phyloP scores from a whole-genome alignment of 64 coral and sea anemone genomes.

The Trachythela sp. region DNA sequence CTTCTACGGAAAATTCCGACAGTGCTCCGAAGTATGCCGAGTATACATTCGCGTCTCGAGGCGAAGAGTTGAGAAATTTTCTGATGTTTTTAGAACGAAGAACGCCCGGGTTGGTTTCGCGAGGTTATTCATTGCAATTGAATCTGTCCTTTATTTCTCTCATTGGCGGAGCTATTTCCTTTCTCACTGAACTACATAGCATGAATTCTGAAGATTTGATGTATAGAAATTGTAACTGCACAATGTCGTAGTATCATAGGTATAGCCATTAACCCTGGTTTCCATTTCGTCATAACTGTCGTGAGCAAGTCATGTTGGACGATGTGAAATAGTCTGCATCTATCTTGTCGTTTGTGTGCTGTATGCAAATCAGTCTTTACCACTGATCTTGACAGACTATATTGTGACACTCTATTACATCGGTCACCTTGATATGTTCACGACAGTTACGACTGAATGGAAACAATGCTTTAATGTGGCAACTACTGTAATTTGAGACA shows the following conservation, averaged over 20 bases:
- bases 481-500: too few species aligned
- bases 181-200: neutral
- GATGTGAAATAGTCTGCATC: too few species aligned
- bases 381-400: too few species aligned
- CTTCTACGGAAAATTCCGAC: neutral
- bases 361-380: too few species aligned
- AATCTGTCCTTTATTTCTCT: neutral
- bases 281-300: too few species aligned
- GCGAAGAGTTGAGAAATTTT: constrained; percentile 7
- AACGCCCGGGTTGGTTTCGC: neutral
- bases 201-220: neutral
- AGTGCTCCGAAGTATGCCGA: neutral
- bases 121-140: neutral
- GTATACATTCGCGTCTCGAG: neutral
- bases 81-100: neutral
- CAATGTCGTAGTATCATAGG: neutral
- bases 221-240: neutral
- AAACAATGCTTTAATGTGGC: too few species aligned
- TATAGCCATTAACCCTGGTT: too few species aligned
- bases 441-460: too few species aligned
- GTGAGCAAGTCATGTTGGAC: too few species aligned
- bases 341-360: too few species aligned
- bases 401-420: too few species aligned
- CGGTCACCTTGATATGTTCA: too few species aligned
- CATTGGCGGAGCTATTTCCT: neutral